Conservation (phyloP, 2,113 vertebrate species). For the Gallinago media region DNA sequence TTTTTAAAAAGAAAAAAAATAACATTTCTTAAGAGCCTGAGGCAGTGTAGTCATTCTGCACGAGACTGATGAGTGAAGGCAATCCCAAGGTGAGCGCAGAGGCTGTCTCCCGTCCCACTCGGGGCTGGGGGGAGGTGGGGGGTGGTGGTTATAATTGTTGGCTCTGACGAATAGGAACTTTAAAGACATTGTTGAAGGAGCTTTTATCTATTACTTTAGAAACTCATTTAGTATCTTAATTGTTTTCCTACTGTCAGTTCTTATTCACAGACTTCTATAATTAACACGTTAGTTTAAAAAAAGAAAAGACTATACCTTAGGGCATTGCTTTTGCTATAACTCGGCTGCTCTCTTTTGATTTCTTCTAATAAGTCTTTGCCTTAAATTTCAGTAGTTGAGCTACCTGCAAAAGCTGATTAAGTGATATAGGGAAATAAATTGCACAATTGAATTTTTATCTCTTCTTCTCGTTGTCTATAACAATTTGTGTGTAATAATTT, state of each 20-base stretch:
- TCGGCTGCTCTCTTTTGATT: background rate
- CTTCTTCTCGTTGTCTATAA: background rate
- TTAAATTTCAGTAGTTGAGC: background rate
- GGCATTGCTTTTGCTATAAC: background rate
- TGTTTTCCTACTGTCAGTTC: constrained; percentile 57
- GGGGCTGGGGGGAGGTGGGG: background rate
- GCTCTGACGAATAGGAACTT: constrained; percentile 62
- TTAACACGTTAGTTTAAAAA: constrained; percentile 50
- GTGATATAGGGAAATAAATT: background rate
- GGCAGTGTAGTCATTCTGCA: background rate
- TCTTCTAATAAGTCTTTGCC: background rate
- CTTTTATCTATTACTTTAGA: constrained; percentile 60
- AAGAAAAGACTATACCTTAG: constrained; percentile 14
- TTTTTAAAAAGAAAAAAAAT: background rate
- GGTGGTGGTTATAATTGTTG: constrained; percentile 1
- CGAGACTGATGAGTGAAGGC: constrained; percentile 77
- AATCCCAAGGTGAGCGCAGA: constrained; percentile 67
- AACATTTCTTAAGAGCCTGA: background rate
- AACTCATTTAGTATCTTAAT: constrained; percentile 42
- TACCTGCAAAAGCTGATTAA: background rate
- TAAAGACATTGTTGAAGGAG: constrained; percentile 43
- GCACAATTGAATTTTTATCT: background rate
- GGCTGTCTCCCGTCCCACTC: background rate
- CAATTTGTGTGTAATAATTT: too few relatives aligned
- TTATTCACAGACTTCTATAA: constrained; percentile 46